Base-by-base conservation (phyloP, 1,140 invertebrate species). In the Listronotus bonariensis region DNA sequence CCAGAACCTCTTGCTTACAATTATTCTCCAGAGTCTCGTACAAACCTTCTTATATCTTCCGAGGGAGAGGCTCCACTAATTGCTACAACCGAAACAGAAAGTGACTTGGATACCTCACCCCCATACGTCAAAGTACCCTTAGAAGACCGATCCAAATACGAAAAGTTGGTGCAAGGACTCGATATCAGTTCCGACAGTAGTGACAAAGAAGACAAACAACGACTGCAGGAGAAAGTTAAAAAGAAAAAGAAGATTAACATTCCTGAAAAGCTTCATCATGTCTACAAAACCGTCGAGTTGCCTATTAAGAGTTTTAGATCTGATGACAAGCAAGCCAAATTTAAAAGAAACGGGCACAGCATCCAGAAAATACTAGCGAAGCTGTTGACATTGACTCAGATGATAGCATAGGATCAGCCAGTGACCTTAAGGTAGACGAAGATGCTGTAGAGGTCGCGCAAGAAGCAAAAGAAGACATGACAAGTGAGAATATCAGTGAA, bases 71-170 rank as follows among this genome's bases (percentile, higher is more conserved):
- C 56, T 11, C 73, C 70, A 18, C 45, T 76, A 17, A 54, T 75
- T n/a, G 65, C 59, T 17, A 68, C 58, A n/a, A 65, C 69, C 4
- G 72, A 76, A 65, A 63, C 67, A 9, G 71, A 74, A 62, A 70
- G 71, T 0, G 77, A 80, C 40, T 68, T 75, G 14, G 73, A 81
- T 0, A 74, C 74, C 4, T 83, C 83, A 8, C 82, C 82, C 3
- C 80, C 80, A 0, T 90, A 88, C 70, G 84, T 87, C 0, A 83
- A 84, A 65, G 82, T 85, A 0, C 88, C 88, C 0, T 67, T 87
- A 0, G 88, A 91, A 68, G 88, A 91, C 77, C 80, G 89, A 11
- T 90, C 89, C n/a, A 91, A 91, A 68, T 92, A 91, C 71, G 89
- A 91, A 68, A 92, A 91, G 72, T 76, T 91, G n/a, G 82, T 83